Evolutionary conservation across 37 sponge, comb jelly and placozoan species (phyloP).

Genomic region (Hormiphora californensis): DNA sequence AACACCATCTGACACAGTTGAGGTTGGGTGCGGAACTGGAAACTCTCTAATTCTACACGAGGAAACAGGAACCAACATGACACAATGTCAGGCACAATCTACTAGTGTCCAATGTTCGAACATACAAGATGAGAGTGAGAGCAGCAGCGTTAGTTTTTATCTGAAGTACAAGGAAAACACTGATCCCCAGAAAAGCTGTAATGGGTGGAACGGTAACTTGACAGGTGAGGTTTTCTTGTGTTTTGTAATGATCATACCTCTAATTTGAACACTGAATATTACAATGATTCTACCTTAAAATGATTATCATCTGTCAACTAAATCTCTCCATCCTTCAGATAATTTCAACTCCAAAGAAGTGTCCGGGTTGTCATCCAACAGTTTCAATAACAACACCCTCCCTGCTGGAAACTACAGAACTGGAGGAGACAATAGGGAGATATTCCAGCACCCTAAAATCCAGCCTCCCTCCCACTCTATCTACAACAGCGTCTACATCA

Average conservation of each 20-base stretch:
- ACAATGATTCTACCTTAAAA: too few species aligned
- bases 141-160: neutral
- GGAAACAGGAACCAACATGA: neutral
- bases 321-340: too few species aligned
- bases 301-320: too few species aligned
- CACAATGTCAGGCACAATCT: neutral
- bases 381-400: too few species aligned
- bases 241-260: too few species aligned
- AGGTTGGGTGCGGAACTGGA: conserved; percentile 10
- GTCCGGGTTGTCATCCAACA: too few species aligned
- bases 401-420: too few species aligned
- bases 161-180: conserved; percentile 46
- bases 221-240: too few species aligned
- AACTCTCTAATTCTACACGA: neutral
- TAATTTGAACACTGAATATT: too few species aligned
- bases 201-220: conserved; percentile 49
- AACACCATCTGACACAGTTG: neutral
- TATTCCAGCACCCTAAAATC: conserved; percentile 41
- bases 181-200: neutral
- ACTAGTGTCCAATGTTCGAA: neutral
- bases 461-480: conserved; percentile 1
- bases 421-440: too few species aligned
- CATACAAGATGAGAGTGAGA: neutral
- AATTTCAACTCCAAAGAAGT: too few species aligned
- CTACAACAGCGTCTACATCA: conserved; percentile 44